Base-by-base conservation (phyloP, 2,113 vertebrate species). In the Charina bottae region DNA sequence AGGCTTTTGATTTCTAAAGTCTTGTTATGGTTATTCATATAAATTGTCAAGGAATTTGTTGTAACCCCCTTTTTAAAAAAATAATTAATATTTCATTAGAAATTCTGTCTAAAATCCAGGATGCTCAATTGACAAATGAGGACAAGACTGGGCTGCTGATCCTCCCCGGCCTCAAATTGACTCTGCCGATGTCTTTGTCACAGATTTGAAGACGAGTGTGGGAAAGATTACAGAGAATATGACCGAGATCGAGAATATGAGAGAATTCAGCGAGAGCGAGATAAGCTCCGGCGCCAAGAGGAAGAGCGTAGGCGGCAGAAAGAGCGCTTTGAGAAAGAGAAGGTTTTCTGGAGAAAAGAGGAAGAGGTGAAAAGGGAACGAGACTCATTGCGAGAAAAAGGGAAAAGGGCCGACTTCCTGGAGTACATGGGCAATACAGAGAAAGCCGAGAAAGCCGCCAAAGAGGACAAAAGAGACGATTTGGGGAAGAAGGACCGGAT, bases 321-420 rank as follows among this genome's bases (percentile, higher is more conserved):
- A 92, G 99, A 99, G 3, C 98, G 98, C 58, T 99, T 98, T 56
- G 99, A 99, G 91, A 98, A 98, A 90, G 99, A 99, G 90, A 98
- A 98, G 93, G 90, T 96, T 23, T 98, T 96, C 96, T 98, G 98
- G 97, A 98, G 98, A 96, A 98, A 98, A 93, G 98, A 99, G 10
- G 99, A 99, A 13, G 99, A 99, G 1, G 90, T 97, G 85, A 99
- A 97, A 96, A 99, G 97, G 91, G 98, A 99, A 26, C 99, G 97
- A 94, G 98, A 99, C 64, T 97, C 96, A 7, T 94, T 97, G 88
- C 97, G 97, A 92, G 99, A 99, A 94, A 99, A 98, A 97, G 98
- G 98, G 93, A 99, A 97, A 95, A 97, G 96, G 64, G 98, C 97
- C 90, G 98, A 98, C 91, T 91, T 94, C 54, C 94, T 96, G 68